These are phyloP conservation scores for Rotaria sp. DNA, from an alignment of 2,888 invertebrate genomes.

Conservation along the genomic window DNA sequence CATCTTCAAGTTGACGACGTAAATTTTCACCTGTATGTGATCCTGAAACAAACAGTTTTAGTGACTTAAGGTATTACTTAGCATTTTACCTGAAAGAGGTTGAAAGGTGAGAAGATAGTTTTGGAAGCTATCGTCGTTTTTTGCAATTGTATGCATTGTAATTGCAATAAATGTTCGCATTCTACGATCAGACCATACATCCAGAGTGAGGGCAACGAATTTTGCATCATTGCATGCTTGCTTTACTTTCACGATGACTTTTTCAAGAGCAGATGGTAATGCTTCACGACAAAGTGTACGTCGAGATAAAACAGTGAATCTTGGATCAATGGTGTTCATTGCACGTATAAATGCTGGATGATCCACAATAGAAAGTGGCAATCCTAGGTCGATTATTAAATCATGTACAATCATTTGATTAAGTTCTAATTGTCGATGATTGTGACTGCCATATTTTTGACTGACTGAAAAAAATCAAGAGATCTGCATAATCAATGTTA, in stretches of 20 bases:
- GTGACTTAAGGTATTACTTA: not conserved
- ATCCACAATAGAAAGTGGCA: constrained; percentile 30
- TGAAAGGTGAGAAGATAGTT: not conserved
- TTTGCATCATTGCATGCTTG: not conserved
- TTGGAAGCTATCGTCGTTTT: not conserved
- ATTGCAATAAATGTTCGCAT: constrained; percentile 37
- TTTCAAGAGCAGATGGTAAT: too few species aligned
- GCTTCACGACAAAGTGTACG: not conserved
- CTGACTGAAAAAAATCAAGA: not conserved
- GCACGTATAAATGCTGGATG: not conserved
- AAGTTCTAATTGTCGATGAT: not conserved
- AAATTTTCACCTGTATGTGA: not conserved
- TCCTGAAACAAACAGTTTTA: not conserved
- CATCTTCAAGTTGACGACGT: not conserved
- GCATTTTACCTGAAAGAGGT: not conserved
- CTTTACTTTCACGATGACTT: not conserved
- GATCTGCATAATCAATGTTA: too few species aligned
- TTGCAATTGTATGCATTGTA: constrained; percentile 29
- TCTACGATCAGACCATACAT: constrained; percentile 35
- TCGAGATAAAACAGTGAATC: not conserved
- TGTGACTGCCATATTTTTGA: not conserved
- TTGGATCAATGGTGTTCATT: not conserved
- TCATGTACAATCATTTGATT: not conserved
- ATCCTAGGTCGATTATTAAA: not conserved
- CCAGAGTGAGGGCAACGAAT: constrained; percentile 24